Evolutionary conservation across 2,113 vertebrate species (phyloP), one percentile per base, ranked within the genome.

Genomic region (Litocranius walleri): DNA sequence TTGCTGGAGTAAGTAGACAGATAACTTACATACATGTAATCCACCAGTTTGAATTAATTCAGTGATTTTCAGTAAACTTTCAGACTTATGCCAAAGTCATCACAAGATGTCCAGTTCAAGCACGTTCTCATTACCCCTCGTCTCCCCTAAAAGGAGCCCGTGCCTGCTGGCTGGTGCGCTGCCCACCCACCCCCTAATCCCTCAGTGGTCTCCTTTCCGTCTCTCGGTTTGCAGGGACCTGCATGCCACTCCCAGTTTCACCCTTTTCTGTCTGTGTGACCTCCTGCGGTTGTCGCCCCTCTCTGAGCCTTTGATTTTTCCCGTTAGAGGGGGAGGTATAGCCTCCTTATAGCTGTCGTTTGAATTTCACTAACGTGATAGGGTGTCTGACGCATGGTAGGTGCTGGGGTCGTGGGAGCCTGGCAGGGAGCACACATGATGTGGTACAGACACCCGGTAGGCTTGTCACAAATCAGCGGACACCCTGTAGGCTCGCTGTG

Each of bases 101-200:
- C 56, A 71, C 11, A 21, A 30, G 71, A 43, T 6, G 23, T 88
- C 54, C 23, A 48, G 25, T 59, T 61, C 7, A 61, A 93, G 74
- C 61, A 74, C 40, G 17, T 87, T 89, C 71, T 77, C 4, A 14
- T 94, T 29, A 29, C 25, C 56, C 43, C 10, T 5, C 12, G 29
- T 62, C 56, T 54, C 36, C 71, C n/a, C 36, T 7, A 9, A 59
- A 83, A 56, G 45, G 52, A 25, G 30, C 36, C 45, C 10, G 3
- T 29, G 16, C 77, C 30, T 45, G 48, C 64, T 40, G 45, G 21
- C 40, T 3, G 11, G n/a, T 40, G 0, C 0, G 19, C 25, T 88
- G 54, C 15, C 7, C 5, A 5, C 16, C 1, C 0, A 11, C 27
- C 52, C 5, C 3, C 1, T 2, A 6, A 2, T 10, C 29, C 15